Evolutionary conservation across 2,888 invertebrate species (phyloP).

Genomic region (Andricus curvator): DNA sequence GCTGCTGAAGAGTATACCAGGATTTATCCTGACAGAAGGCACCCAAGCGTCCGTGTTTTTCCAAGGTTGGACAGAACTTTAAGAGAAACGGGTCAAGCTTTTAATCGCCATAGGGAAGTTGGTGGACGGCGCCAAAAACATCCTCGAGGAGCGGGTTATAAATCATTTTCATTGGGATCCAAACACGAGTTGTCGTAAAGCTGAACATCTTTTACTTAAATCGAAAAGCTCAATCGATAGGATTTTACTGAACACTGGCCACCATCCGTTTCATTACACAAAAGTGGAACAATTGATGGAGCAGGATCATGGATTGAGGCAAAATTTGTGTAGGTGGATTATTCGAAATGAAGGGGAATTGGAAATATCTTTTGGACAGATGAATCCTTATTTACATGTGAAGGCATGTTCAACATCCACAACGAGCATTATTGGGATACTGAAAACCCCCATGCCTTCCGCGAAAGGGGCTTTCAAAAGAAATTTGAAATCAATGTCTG

Average conservation of each 20-base stretch:
- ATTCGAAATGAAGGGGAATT: not conserved
- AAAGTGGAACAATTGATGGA: not conserved
- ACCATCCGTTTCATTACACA: not conserved
- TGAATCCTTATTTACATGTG: not conserved
- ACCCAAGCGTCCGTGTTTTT: not conserved
- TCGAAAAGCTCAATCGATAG: not conserved
- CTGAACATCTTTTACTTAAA: not conserved
- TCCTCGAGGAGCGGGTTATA: no score
- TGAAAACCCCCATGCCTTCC: not conserved
- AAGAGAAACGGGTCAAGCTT: not conserved
- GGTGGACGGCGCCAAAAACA: no score
- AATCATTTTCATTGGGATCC: not conserved
- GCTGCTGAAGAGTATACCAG: not conserved
- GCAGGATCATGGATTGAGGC: not conserved
- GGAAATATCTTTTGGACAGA: not conserved
- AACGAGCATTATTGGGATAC: not conserved
- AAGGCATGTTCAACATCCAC: constrained; percentile 9
- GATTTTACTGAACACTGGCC: not conserved
- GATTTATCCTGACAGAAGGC: no score
- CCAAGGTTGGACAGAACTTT: not conserved
- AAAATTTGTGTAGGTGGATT: not conserved
- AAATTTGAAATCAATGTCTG: no score
- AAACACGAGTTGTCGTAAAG: not conserved
- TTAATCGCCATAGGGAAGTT: no score
- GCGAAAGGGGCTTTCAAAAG: not conserved